Evolutionary conservation across 2,113 vertebrate genomes (phyloP).

Genomic region (Cottus gobio): DNA sequence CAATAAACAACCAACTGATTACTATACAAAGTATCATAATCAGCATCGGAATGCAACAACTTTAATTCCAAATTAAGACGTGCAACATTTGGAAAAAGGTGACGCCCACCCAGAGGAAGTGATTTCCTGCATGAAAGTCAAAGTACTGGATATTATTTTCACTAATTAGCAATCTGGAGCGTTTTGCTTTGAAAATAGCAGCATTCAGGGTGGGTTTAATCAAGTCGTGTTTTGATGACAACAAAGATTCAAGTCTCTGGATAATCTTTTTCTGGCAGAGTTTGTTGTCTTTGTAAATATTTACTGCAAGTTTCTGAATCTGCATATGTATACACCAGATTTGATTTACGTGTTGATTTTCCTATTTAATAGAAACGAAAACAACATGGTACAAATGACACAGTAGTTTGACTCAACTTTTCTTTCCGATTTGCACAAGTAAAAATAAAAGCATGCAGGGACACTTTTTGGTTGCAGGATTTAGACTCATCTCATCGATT

Average conservation of each 20-base stretch:
- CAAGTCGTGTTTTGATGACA: neutral
- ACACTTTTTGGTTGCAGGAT: neutral
- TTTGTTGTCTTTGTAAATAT: slow-evolving; percentile 27
- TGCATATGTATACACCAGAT: neutral
- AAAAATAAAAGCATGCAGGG: too few species aligned
- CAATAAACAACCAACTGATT: slow-evolving; percentile 7
- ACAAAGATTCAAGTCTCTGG: neutral
- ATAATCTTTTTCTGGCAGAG: neutral
- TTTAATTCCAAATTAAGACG: slow-evolving; percentile 16
- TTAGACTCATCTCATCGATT: neutral
- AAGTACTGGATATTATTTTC: slow-evolving; percentile 20
- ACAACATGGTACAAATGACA: neutral
- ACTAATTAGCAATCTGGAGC: slow-evolving; percentile 27
- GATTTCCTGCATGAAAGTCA: slow-evolving; percentile 29
- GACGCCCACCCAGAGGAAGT: slow-evolving; percentile 25
- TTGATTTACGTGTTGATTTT: neutral
- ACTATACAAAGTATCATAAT: neutral
- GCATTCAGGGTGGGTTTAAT: slow-evolving; percentile 13
- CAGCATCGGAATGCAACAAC: neutral
- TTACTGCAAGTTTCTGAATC: neutral
- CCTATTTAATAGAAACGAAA: neutral
- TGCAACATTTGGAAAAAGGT: neutral
- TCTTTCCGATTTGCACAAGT: neutral
- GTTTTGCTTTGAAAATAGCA: slow-evolving; percentile 4
- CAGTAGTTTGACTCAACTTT: neutral